These are phyloP conservation scores for Hofmannophila pseudospretella DNA, from an alignment of 2,888 invertebrate genomes.

Conservation along the genomic window DNA sequence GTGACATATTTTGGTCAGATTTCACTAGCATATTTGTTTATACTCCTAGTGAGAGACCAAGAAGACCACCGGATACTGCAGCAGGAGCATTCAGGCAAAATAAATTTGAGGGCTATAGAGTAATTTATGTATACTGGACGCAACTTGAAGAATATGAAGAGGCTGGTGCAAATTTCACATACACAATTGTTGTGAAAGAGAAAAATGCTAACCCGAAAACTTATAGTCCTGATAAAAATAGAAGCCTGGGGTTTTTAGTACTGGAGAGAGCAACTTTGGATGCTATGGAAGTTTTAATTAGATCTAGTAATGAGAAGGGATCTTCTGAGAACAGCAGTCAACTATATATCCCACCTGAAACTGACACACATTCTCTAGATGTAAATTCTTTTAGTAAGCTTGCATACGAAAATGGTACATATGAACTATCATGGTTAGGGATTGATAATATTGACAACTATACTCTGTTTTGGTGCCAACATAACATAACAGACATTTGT, in stretches of 20 bases:
- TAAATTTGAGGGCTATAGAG: slow-evolving; percentile 69
- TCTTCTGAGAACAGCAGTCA: slow-evolving; percentile 73
- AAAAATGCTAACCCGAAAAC: slow-evolving; percentile 48
- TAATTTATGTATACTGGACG: slow-evolving; percentile 88
- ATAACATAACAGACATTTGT: slow-evolving; percentile 71
- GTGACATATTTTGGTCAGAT: slow-evolving; percentile 84
- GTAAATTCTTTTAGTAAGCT: slow-evolving; percentile 82
- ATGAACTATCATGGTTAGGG: slow-evolving; percentile 86
- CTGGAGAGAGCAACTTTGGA: slow-evolving; percentile 69
- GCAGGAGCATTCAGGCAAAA: slow-evolving; percentile 85
- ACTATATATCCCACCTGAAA: slow-evolving; percentile 79
- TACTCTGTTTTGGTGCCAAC: slow-evolving; percentile 88
- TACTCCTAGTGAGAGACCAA: slow-evolving; percentile 80
- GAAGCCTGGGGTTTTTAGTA: slow-evolving; percentile 79
- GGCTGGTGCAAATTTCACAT: slow-evolving; percentile 86
- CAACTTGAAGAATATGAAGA: slow-evolving; percentile 81
- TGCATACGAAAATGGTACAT: slow-evolving; percentile 83
- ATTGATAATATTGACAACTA: slow-evolving; percentile 80
- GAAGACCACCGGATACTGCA: slow-evolving; percentile 82
- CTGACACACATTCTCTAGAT: slow-evolving; percentile 62
- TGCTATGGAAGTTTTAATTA: slow-evolving; percentile 73
- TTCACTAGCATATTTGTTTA: slow-evolving; percentile 78
- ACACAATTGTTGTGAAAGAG: slow-evolving; percentile 69
- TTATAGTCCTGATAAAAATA: slow-evolving; percentile 66
- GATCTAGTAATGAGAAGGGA: slow-evolving; percentile 80